Evolutionary conservation across 2,797 vertebrate genomes (phyloP).

Genomic region (Lagocephalus sceleratus): DNA sequence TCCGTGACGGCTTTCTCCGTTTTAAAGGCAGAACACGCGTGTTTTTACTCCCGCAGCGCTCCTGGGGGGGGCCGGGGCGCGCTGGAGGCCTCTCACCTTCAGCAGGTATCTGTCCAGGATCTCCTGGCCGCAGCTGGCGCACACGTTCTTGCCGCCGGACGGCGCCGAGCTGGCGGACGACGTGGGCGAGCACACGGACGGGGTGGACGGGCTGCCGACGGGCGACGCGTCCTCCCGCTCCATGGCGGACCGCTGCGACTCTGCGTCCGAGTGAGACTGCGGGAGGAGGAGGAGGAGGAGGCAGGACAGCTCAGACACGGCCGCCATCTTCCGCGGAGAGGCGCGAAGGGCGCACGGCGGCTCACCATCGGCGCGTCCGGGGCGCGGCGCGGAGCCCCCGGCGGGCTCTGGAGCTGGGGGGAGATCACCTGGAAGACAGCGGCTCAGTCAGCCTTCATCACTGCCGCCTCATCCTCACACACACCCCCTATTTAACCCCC

Average conservation of each 20-base stretch:
- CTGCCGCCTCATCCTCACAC: conserved; percentile 54
- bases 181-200: conserved; percentile 89
- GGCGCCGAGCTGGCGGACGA: conserved; percentile 86
- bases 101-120: conserved; percentile 91
- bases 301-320: conserved; percentile 24
- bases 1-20: too few species aligned
- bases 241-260: conserved; percentile 85
- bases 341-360: neutral
- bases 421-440: conserved; percentile 80
- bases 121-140: conserved; percentile 93
- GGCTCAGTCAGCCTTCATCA: conserved; percentile 65
- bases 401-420: conserved; percentile 68
- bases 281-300: conserved; percentile 5
- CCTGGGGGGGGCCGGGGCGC: too few species aligned
- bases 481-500: conserved; percentile 83
- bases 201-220: conserved; percentile 84
- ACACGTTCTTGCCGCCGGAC: conserved; percentile 90
- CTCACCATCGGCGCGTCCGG: conserved; percentile 88
- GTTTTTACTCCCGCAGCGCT: too few species aligned
- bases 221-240: conserved; percentile 86
- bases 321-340: neutral
- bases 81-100: conserved; percentile 83
- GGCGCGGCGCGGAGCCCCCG: conserved; percentile 78
- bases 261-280: conserved; percentile 91
- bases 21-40: too few species aligned